A percentile compares a stretch with the other conserved stretches of the same genome.
Conservation (phyloP, 1,140 invertebrate species). For the Drosophila repleta region DNA sequence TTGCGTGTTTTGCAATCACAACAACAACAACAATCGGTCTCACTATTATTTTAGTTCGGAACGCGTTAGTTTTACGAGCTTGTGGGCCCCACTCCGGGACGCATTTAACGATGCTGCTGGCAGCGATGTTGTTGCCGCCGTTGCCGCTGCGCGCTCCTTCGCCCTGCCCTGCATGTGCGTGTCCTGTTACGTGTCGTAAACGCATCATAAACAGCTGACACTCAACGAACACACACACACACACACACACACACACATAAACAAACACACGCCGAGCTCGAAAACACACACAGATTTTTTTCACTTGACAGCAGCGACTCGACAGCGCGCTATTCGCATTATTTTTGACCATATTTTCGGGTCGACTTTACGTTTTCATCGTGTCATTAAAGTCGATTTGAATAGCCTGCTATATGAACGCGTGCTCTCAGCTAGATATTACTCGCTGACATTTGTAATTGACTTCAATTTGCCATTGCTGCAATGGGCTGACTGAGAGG, state of each 20-base stretch:
- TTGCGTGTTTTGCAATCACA: constrained; percentile 43
- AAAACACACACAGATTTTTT: constrained; percentile 16
- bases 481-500: no score
- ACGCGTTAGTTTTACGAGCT: constrained; percentile 40
- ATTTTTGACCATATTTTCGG: background rate
- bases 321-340: background rate
- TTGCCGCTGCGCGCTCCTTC: background rate
- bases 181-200: constrained; percentile 69
- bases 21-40: constrained; percentile 22
- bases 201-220: constrained; percentile 70
- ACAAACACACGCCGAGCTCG: constrained; percentile 22
- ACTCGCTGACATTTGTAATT: no score
- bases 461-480: no score
- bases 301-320: background rate
- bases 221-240: constrained; percentile 3
- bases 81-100: constrained; percentile 3
- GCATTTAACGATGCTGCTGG: constrained; percentile 37
- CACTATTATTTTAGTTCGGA: constrained; percentile 39
- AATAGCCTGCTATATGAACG: no score
- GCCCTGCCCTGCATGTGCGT: constrained; percentile 42
- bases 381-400: background rate
- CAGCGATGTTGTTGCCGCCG: background rate
- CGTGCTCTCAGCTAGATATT: no score
- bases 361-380: background rate
- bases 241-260: background rate